A percentile compares a stretch with the other conserved stretches of the same genome.
phyloP scores from a whole-genome alignment of 2,888 invertebrate species.

The Phymatocera aterrima region DNA sequence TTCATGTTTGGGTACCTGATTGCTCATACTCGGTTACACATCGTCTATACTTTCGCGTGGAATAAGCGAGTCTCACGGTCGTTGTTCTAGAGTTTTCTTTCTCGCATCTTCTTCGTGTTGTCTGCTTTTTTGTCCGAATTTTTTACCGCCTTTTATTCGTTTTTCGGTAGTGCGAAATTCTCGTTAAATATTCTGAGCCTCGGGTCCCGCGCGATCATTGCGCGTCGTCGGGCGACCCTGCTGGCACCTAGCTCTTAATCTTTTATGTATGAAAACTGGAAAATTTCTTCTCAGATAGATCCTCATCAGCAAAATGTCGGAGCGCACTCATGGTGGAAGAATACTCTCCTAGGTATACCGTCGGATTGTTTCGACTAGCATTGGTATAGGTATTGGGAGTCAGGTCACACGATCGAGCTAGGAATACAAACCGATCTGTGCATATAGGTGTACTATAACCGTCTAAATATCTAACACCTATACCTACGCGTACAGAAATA shows the following conservation, averaged over 20 bases:
- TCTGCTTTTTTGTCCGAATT: background rate
- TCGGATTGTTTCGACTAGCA: no score
- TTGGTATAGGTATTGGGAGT: no score
- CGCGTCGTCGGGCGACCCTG: background rate
- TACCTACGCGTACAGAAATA: no score
- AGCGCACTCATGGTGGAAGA: background rate
- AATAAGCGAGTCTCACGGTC: background rate
- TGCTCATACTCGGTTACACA: background rate
- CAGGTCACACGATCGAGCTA: no score
- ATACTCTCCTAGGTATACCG: no score
- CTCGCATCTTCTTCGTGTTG: background rate
- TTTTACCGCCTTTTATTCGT: background rate
- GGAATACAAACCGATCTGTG: no score
- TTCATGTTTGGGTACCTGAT: background rate
- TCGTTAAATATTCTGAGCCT: constrained; percentile 13
- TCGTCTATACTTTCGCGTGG: background rate
- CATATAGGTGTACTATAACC: no score
- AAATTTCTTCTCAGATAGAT: background rate
- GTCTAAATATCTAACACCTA: no score
- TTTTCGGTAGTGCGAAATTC: background rate
- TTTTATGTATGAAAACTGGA: constrained; percentile 29
- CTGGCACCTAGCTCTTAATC: background rate
- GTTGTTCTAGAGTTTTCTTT: background rate
- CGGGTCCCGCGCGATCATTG: background rate
- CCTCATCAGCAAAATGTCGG: background rate